Evolutionary conservation across 2,888 invertebrate genomes (phyloP).

Genomic region (Mythimna loreyi): DNA sequence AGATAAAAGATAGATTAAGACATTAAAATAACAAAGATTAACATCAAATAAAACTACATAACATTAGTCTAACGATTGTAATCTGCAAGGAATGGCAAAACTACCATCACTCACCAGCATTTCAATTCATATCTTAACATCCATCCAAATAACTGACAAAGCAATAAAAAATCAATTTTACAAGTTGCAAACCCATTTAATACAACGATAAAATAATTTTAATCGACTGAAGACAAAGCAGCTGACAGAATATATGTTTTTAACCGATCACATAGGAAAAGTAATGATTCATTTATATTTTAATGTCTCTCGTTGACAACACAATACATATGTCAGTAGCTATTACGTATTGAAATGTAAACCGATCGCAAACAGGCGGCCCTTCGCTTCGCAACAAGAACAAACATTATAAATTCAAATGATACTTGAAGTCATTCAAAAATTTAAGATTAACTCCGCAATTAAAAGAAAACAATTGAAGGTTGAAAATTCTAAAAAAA

Average conservation of each 20-base stretch:
- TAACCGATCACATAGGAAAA: conserved; percentile 21
- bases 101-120: not conserved
- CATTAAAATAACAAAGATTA: not conserved
- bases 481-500: conserved; percentile 64
- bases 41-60: not conserved
- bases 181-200: conserved; percentile 16
- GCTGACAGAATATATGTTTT: conserved; percentile 40
- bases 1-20: not conserved
- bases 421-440: conserved; percentile 55
- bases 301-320: conserved; percentile 28
- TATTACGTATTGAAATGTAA: conserved; percentile 57
- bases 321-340: conserved; percentile 33
- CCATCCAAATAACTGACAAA: not conserved
- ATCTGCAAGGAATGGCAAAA: not conserved
- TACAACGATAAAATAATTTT: conserved; percentile 30
- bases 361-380: conserved; percentile 19
- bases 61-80: conserved; percentile 2
- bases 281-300: conserved; percentile 56
- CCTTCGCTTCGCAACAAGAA: conserved; percentile 27
- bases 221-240: conserved; percentile 28
- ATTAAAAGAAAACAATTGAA: conserved; percentile 72
- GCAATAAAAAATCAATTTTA: conserved; percentile 9
- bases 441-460: conserved; percentile 69
- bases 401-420: conserved; percentile 67
- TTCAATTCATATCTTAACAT: conserved; percentile 14